Conservation (phyloP, 2,797 vertebrate species). For the Graptemys geographica region DNA sequence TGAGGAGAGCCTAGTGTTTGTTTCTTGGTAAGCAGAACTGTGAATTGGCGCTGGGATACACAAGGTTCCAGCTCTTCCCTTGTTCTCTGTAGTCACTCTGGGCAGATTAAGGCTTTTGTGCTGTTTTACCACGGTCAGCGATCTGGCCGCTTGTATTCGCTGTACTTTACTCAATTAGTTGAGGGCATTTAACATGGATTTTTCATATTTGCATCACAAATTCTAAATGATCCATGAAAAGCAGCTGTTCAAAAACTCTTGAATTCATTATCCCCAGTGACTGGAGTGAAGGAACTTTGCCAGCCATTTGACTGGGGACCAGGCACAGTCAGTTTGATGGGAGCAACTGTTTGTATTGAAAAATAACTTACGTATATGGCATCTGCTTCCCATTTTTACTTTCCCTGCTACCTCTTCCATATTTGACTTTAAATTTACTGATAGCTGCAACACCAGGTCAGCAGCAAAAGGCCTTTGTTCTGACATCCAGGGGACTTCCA, state of each 20-base stretch:
- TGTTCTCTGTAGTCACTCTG: constrained; percentile 40
- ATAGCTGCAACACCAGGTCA: not conserved
- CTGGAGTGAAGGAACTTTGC: constrained; percentile 36
- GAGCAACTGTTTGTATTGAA: constrained; percentile 51
- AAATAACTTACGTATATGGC: constrained; percentile 13
- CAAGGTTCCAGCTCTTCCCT: constrained; percentile 4
- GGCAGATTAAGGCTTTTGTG: constrained; percentile 55
- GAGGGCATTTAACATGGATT: constrained; percentile 72
- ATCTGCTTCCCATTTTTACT: constrained; percentile 25
- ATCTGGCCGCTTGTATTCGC: constrained; percentile 49
- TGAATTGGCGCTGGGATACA: not conserved
- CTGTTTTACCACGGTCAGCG: constrained; percentile 56
- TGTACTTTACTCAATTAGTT: constrained; percentile 66
- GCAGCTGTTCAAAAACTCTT: constrained; percentile 74
- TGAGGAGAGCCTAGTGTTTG: constrained; percentile 15
- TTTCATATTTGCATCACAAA: constrained; percentile 76
- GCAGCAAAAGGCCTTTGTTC: not conserved
- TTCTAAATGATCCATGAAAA: constrained; percentile 74
- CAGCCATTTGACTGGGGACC: constrained; percentile 28
- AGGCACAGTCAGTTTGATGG: not conserved
- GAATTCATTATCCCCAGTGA: constrained; percentile 56
- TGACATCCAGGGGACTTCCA: not conserved
- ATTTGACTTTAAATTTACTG: not conserved
- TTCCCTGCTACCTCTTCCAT: not conserved
- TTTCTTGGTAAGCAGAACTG: constrained; percentile 32